Evolutionary conservation across 2,888 invertebrate genomes (phyloP), one percentile per base, ranked within the genome.

Genomic region (Platycnemis pennipes): DNA sequence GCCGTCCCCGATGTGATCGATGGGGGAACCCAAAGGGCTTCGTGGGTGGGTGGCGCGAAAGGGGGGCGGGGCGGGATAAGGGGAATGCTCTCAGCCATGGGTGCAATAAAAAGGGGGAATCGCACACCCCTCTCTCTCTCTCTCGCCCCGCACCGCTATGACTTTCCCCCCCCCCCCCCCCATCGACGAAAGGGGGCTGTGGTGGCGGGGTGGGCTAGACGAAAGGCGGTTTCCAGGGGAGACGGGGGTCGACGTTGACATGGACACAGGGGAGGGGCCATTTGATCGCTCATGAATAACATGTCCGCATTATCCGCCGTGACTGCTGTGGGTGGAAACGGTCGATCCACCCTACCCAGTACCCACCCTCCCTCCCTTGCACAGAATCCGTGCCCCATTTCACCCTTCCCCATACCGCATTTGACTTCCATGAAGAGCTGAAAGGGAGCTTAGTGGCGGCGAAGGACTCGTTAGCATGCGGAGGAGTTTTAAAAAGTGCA

Each of bases 271-370:
- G 42, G 63, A 63, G 69, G 91, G 69, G 91, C 91, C 91, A 91
- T 91, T 91, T 69, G 91, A 91, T 91, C 91, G 91, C 91, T 91
- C 91, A 91, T 91, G 91, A 91, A 91, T 91, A 91, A 91, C 91
- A 91, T 91, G 91, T 91, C 91, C 91, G 44, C 91, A 91, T 91
- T 91, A 91, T 91, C 91, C 19, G 53, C 53, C 89, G 87, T 87
- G 87, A 87, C 87, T 53, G 89, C 89, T 31, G 89, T 53, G 89
- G 37, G 89, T 46, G 89, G 49, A 89, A 37, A 16, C 53, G 89
- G 89, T 77, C 77, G 88, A 45, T 53, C 11, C 53, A n/a, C n/a
- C n/a, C n/a, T n/a, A n/a, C n/a, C n/a, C n/a, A n/a, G n/a, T n/a
- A n/a, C n/a, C n/a, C n/a, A n/a, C n/a, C n/a, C n/a, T n/a, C n/a